Percentiles rank a stretch among this genome's conserved stretches.
These are phyloP conservation scores for Strigamia maritima DNA, from an alignment of 2,888 invertebrate genomes.

Conservation along the genomic window DNA sequence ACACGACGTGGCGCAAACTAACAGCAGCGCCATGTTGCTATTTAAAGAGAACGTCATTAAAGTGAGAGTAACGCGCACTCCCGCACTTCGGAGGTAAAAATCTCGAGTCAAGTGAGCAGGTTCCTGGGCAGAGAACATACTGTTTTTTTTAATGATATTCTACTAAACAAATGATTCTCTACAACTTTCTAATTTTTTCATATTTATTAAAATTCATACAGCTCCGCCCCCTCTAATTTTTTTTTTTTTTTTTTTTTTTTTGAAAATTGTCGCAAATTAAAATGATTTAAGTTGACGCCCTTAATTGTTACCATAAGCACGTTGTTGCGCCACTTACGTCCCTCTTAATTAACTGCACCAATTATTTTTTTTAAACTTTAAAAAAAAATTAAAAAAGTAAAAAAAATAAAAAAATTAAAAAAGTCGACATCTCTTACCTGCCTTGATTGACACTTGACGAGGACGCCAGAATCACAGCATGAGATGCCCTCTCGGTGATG, in stretches of 20 bases:
- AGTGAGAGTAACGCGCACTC: background rate
- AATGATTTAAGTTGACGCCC: no score
- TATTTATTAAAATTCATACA: no score
- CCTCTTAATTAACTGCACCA: no score
- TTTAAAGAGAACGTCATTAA: background rate
- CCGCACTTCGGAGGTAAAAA: background rate
- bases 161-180: no score
- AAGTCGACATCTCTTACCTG: background rate
- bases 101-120: background rate
- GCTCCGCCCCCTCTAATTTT: no score
- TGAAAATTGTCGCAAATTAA: no score
- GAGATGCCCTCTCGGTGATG: background rate
- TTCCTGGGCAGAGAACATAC: no score
- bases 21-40: background rate
- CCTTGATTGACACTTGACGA: background rate
- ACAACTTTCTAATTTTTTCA: no score
- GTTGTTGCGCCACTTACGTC: no score
- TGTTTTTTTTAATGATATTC: no score
- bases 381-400: background rate
- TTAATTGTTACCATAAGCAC: no score
- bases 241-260: background rate
- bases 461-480: constrained; percentile 4
- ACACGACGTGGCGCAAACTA: background rate
- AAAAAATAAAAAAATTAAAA: background rate
- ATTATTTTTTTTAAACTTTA: no score